Evolutionary conservation across 2,113 vertebrate species (phyloP).

Genomic region (Ceratotherium simum): DNA sequence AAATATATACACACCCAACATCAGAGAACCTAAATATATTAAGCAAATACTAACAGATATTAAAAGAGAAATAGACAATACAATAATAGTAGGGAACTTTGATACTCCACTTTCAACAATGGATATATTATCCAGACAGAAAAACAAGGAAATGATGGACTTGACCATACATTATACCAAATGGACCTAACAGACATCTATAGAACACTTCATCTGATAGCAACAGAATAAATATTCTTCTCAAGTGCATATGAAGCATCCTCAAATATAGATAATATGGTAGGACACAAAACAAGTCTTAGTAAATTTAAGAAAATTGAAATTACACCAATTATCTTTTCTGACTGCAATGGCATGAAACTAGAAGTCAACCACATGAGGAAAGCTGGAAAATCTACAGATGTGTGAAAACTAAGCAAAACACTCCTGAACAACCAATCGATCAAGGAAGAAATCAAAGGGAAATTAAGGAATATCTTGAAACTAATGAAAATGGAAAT

Average conservation of each 20-base stretch:
- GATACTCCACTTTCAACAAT: background rate
- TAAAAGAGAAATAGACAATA: background rate
- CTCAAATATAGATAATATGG: too few relatives aligned
- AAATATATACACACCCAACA: background rate
- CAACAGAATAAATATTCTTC: too few relatives aligned
- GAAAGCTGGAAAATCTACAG: background rate
- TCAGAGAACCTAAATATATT: background rate
- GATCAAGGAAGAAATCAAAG: background rate
- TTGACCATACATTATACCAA: background rate
- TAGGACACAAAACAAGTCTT: too few relatives aligned
- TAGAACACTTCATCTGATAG: too few relatives aligned
- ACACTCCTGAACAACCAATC: background rate
- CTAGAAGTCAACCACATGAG: background rate
- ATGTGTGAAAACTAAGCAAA: background rate
- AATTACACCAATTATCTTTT: background rate
- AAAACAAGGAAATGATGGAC: background rate
- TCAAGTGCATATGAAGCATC: too few relatives aligned
- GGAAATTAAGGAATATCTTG: background rate
- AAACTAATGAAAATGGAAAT: background rate
- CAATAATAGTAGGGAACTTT: background rate
- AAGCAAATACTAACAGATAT: background rate
- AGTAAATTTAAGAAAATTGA: too few relatives aligned
- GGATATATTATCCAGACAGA: background rate
- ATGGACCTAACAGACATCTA: background rate
- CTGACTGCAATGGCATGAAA: background rate